Conservation (phyloP, 1,140 invertebrate genomes). For the Grapholita molesta region DNA sequence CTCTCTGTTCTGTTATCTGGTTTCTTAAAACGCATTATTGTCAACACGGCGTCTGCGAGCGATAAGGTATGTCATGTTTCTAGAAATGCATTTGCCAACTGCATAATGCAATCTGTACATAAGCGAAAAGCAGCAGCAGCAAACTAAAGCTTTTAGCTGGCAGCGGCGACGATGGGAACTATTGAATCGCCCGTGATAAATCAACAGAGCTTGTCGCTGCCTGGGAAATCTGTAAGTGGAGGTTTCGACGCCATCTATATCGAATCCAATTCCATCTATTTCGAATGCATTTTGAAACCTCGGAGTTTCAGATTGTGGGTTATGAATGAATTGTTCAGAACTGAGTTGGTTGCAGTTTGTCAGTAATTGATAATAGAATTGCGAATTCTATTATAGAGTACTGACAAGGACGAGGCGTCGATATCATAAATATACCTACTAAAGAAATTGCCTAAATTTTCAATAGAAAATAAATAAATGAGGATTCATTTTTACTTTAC, state of each 20-base stretch:
- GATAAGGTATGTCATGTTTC: background rate
- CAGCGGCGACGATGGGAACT: constrained; percentile 9
- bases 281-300: constrained; percentile 5
- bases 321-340: background rate
- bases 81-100: constrained; percentile 17
- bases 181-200: constrained; percentile 16
- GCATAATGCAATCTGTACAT: constrained; percentile 10
- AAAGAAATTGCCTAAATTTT: no score
- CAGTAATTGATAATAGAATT: background rate
- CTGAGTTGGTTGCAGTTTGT: background rate
- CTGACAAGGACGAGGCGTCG: background rate
- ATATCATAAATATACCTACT: background rate
- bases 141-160: constrained; percentile 17
- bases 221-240: constrained; percentile 7
- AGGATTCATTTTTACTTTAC: no score
- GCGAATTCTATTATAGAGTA: background rate
- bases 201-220: constrained; percentile 15
- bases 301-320: background rate
- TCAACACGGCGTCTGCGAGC: background rate
- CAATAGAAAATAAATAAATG: no score
- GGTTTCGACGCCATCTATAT: constrained; percentile 15
- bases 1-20: background rate
- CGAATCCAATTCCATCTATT: constrained; percentile 8
- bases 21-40: background rate
- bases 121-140: constrained; percentile 11